Conservation (phyloP, 2,797 vertebrate species). For the Rhincodon typus region DNA sequence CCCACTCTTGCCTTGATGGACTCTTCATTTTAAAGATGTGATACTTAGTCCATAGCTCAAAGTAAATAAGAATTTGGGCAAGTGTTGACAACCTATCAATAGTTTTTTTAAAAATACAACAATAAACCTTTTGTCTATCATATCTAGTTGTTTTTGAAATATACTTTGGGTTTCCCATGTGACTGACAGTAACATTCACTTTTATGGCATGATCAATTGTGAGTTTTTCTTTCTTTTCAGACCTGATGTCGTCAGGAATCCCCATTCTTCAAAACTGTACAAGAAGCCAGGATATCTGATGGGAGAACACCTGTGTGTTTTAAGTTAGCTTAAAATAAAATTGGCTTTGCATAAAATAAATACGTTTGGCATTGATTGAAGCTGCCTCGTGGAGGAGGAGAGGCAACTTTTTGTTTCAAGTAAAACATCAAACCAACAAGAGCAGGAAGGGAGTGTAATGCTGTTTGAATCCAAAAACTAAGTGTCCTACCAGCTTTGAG, state of each 20-base stretch:
- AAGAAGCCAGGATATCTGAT: neutral
- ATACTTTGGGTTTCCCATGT: neutral
- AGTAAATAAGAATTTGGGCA: neutral
- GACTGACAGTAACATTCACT: constrained; percentile 10
- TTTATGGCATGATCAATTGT: neutral
- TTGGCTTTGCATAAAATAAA: neutral
- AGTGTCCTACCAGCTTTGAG: neutral
- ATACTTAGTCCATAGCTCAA: neutral
- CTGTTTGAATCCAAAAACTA: neutral
- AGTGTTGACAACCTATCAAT: neutral
- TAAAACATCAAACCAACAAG: neutral
- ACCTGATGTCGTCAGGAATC: neutral
- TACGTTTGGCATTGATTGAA: neutral
- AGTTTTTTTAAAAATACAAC: neutral
- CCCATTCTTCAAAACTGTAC: neutral
- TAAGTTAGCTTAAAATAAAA: neutral
- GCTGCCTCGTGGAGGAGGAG: neutral
- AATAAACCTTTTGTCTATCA: neutral
- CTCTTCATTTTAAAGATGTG: neutral
- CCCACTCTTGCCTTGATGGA: neutral
- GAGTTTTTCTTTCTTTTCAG: neutral
- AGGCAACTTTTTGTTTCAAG: neutral
- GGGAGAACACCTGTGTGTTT: neutral
- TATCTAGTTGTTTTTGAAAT: constrained; percentile 12
- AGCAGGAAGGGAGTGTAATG: neutral